These are phyloP conservation scores for Pygoscelis adeliae DNA, from an alignment of 2,113 vertebrate genomes.

Conservation along the genomic window DNA sequence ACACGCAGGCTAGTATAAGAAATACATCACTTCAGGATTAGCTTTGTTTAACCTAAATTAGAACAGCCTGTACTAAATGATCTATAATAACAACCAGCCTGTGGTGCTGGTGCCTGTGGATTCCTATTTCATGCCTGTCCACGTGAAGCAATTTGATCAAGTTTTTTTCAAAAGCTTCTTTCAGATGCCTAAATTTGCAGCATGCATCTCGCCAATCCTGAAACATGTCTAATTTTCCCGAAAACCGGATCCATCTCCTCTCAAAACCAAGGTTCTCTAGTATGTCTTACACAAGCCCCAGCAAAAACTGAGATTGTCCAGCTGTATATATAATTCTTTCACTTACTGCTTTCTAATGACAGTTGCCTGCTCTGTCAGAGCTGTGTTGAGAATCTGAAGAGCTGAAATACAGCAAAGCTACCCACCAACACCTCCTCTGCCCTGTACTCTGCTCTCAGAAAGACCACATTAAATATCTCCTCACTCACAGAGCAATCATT, in stretches of 20 bases:
- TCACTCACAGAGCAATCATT: neutral
- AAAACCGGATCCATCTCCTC: neutral
- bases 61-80: neutral
- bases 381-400: neutral
- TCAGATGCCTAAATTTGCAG: neutral
- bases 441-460: neutral
- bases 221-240: neutral
- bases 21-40: conserved; percentile 32
- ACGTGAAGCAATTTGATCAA: neutral
- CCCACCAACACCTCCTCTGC: neutral
- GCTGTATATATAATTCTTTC: neutral
- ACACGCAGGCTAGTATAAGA: neutral
- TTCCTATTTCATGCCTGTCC: neutral
- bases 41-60: conserved; percentile 51
- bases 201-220: neutral
- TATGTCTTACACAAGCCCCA: neutral
- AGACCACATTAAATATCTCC: neutral
- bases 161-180: neutral
- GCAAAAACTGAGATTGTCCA: neutral
- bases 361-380: neutral
- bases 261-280: neutral
- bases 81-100: neutral
- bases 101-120: neutral
- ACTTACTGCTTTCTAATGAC: neutral
- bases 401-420: neutral